These are phyloP conservation scores for Bombus haemorrhoidalis DNA, from an alignment of 1,140 invertebrate species.

Conservation along the genomic window DNA sequence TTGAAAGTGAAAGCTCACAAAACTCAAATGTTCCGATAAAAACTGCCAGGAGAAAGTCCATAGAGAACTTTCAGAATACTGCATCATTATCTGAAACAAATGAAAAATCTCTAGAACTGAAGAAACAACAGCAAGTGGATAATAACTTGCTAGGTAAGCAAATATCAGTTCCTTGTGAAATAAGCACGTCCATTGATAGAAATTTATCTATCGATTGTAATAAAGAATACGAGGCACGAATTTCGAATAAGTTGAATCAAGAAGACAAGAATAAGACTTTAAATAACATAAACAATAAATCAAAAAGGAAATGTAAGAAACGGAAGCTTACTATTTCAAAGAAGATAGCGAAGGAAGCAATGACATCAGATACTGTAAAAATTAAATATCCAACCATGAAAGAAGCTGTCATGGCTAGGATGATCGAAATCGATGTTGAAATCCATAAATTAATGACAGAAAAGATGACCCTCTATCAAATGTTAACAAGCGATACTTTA, in stretches of 20 bases:
- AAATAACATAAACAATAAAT: constrained; percentile 28
- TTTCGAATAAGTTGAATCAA: neutral
- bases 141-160: neutral
- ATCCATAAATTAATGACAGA: constrained; percentile 78
- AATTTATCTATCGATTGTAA: neutral
- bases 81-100: neutral
- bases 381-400: neutral
- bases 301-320: neutral
- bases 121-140: neutral
- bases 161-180: neutral
- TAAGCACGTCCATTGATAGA: neutral
- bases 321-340: neutral
- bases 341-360: neutral
- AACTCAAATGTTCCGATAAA: constrained; percentile 12
- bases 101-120: neutral
- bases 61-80: neutral
- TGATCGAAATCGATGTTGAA: constrained; percentile 79
- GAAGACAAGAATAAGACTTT: neutral
- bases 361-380: neutral
- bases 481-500: constrained; percentile 65
- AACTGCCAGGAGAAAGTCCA: constrained; percentile 1
- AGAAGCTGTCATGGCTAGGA: constrained; percentile 72
- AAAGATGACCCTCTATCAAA: constrained; percentile 76
- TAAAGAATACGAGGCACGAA: neutral
- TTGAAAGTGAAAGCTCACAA: neutral